Percentiles rank a stretch among this genome's conserved stretches.
Evolutionary conservation across 2,888 invertebrate species (phyloP).

Genomic region (Alviniconcha strummeri): DNA sequence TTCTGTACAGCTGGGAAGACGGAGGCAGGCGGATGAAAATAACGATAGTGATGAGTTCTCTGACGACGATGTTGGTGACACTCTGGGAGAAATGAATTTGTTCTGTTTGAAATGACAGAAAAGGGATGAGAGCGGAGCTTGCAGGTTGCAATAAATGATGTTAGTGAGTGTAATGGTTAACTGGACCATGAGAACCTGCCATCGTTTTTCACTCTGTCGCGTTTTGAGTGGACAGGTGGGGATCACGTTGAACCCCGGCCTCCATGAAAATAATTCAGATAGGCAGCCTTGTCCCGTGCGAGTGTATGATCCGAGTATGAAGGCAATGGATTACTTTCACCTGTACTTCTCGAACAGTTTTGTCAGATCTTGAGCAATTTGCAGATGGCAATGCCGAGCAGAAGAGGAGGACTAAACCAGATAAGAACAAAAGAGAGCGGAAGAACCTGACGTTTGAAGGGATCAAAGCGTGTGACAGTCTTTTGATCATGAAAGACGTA

Average conservation of each 20-base stretch:
- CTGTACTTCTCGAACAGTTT: not conserved
- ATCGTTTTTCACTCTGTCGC: not conserved
- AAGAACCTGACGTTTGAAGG: not conserved
- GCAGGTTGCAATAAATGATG: too few species aligned
- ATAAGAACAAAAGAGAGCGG: not conserved
- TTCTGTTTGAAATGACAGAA: too few species aligned
- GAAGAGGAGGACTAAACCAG: not conserved
- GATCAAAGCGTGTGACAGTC: not conserved
- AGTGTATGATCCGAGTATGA: not conserved
- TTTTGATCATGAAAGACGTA: slow-evolving; percentile 3
- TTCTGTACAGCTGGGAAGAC: too few species aligned
- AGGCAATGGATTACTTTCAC: not conserved
- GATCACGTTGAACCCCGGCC: not conserved
- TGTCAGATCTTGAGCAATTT: not conserved
- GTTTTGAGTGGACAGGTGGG: not conserved
- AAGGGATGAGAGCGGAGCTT: too few species aligned
- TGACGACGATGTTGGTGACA: too few species aligned
- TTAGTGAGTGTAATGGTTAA: not conserved
- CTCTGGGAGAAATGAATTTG: too few species aligned
- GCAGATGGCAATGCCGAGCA: not conserved
- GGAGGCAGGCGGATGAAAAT: too few species aligned
- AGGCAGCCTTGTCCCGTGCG: not conserved
- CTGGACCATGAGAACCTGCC: not conserved
- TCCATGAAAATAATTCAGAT: not conserved
- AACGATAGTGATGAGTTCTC: too few species aligned